These are phyloP conservation scores for Catharus minimus DNA, from an alignment of 2,113 vertebrate species.

Conservation along the genomic window DNA sequence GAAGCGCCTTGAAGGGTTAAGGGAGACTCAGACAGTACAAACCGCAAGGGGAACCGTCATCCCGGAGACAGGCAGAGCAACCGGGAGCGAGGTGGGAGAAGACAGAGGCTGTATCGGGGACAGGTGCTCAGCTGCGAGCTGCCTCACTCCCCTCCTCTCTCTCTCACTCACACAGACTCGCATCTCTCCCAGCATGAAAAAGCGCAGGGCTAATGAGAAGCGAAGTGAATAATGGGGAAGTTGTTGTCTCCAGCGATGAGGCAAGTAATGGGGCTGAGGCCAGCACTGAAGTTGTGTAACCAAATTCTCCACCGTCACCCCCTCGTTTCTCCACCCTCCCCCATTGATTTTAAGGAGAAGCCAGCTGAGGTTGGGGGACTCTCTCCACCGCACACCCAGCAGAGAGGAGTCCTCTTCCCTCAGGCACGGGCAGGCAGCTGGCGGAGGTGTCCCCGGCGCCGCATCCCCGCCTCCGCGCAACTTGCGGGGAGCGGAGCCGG, in stretches of 20 bases:
- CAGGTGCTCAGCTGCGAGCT: constrained; percentile 24
- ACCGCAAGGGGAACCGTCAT: neutral
- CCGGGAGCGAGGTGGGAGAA: neutral
- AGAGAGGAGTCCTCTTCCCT: neutral
- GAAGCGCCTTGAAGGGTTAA: neutral
- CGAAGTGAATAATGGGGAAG: constrained; percentile 47
- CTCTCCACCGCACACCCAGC: neutral
- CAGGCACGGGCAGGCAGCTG: neutral
- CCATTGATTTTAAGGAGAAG: constrained; percentile 1
- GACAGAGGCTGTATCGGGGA: neutral
- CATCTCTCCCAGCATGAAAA: constrained; percentile 17
- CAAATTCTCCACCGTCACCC: constrained; percentile 24
- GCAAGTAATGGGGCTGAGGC: constrained; percentile 44
- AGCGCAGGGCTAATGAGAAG: constrained; percentile 19
- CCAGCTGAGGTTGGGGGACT: neutral
- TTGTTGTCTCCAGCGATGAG: constrained; percentile 29
- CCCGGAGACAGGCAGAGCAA: neutral
- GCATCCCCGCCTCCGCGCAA: constrained; percentile 29
- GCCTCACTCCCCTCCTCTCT: neutral
- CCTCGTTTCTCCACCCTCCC: constrained; percentile 4
- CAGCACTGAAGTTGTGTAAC: constrained; percentile 60
- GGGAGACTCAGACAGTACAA: neutral
- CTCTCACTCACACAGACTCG: neutral
- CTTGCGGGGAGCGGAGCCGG: constrained; percentile 13
- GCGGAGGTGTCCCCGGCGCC: neutral